A percentile compares a stretch with the other conserved stretches of the same genome.
Evolutionary conservation across 2,888 invertebrate genomes (phyloP).

Genomic region (Volucella bombylans): DNA sequence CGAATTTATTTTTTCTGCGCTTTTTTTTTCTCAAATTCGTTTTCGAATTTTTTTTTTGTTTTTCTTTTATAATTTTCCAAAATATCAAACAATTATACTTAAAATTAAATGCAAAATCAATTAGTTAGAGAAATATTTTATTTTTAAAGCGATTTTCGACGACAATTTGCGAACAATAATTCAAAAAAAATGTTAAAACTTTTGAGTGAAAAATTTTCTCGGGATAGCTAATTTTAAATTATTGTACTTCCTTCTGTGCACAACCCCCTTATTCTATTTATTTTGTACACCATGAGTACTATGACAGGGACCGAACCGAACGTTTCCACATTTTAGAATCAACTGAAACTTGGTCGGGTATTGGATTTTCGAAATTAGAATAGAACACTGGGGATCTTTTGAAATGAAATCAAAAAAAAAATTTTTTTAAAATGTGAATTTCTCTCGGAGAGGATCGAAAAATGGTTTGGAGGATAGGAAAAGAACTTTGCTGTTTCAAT

Average conservation of each 20-base stretch:
- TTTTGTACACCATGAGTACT: slow-evolving; percentile 38
- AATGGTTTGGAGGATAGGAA: neutral
- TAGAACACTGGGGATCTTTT: slow-evolving; percentile 34
- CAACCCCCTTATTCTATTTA: slow-evolving; percentile 54
- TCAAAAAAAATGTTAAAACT: slow-evolving; percentile 28
- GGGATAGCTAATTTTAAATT: slow-evolving; percentile 71
- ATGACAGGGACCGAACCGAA: slow-evolving; percentile 64
- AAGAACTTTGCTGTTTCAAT: slow-evolving; percentile 23
- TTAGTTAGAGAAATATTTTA: neutral
- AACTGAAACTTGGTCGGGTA: slow-evolving; percentile 58
- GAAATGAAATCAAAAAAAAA: slow-evolving; percentile 15
- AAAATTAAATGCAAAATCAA: slow-evolving; percentile 59
- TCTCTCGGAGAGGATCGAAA: slow-evolving; percentile 8
- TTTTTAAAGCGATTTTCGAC: slow-evolving; percentile 42
- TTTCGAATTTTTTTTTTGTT: slow-evolving; percentile 11
- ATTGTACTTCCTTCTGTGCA: slow-evolving; percentile 63
- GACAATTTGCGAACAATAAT: slow-evolving; percentile 43
- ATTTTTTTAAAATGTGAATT: neutral
- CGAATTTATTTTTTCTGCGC: slow-evolving; percentile 1
- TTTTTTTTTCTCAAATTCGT: slow-evolving; percentile 16
- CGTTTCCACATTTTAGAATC: slow-evolving; percentile 61
- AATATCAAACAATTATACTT: slow-evolving; percentile 8
- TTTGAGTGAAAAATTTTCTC: slow-evolving; percentile 56
- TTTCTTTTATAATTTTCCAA: neutral
- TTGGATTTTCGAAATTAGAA: slow-evolving; percentile 49